phyloP scores from a whole-genome alignment of 1,140 invertebrate genomes.

The Melanaphis sacchari region DNA sequence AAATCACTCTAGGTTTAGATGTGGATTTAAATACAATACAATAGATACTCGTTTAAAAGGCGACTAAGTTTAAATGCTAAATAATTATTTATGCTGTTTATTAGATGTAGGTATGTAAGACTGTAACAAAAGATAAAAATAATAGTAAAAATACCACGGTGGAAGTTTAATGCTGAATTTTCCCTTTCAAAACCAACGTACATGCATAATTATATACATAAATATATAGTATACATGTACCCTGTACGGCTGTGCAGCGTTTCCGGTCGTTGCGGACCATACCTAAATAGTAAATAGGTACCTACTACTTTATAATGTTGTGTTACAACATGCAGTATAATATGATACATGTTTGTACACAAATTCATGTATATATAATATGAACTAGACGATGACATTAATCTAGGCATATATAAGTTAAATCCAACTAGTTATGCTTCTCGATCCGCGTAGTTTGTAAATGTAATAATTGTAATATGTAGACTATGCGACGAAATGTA shows the following conservation, averaged over 20 bases:
- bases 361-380: background rate
- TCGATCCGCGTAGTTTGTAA: background rate
- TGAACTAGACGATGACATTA: background rate
- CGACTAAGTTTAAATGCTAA: background rate
- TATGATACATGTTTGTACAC: background rate
- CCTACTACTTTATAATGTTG: background rate
- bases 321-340: background rate
- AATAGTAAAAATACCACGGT: background rate
- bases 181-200: conserved; percentile 2
- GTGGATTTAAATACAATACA: background rate
- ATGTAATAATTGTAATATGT: conserved; percentile 19
- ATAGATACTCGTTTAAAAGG: background rate
- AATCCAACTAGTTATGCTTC: background rate
- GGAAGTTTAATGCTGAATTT: background rate
- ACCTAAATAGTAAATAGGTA: background rate
- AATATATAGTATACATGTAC: too few species aligned
- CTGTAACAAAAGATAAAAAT: background rate
- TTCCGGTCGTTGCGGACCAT: background rate
- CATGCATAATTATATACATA: background rate
- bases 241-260: background rate
- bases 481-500: conserved; percentile 17
- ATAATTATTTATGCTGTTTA: background rate
- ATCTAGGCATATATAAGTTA: background rate
- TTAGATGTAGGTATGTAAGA: background rate
- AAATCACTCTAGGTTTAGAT: background rate